These are phyloP conservation scores for Protomyctophum bolini DNA, from an alignment of 2,113 vertebrate species.

Conservation along the genomic window DNA sequence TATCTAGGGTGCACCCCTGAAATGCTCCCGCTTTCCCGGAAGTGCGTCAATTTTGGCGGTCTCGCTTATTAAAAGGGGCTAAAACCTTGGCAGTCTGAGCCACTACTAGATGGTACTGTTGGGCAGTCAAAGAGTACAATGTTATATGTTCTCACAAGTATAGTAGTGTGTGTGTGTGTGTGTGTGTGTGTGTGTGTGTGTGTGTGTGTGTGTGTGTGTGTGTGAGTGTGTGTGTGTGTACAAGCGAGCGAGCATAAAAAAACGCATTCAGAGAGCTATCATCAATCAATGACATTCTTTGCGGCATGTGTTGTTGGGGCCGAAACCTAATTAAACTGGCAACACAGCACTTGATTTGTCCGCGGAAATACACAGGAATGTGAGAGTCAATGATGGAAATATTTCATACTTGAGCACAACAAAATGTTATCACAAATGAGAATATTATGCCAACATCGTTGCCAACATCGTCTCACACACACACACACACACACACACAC, in stretches of 20 bases:
- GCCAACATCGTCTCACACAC: background rate
- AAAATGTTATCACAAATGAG: slow-evolving; percentile 18
- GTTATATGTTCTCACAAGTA: too few relatives aligned
- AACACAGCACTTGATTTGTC: slow-evolving; percentile 19
- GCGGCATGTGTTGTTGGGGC: background rate
- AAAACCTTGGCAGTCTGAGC: too few relatives aligned
- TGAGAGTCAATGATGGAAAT: background rate
- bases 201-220: too few relatives aligned
- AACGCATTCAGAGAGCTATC: background rate
- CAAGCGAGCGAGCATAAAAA: too few relatives aligned
- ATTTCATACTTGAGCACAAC: background rate
- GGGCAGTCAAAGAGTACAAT: too few relatives aligned
- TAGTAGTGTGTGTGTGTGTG: background rate
- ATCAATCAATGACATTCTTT: slow-evolving; percentile 18
- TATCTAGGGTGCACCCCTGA: too few relatives aligned
- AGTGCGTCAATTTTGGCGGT: too few relatives aligned
- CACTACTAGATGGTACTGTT: too few relatives aligned
- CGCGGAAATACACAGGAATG: slow-evolving; percentile 8
- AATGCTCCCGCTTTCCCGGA: too few relatives aligned
- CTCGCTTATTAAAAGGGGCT: too few relatives aligned
- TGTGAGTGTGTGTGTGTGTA: background rate
- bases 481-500: too few relatives aligned
- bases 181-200: background rate
- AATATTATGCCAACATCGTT: slow-evolving; percentile 12
- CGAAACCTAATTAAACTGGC: background rate